Evolutionary conservation across 2,888 invertebrate genomes (phyloP), one percentile per base, ranked within the genome.

Genomic region (Mythimna ferrago): DNA sequence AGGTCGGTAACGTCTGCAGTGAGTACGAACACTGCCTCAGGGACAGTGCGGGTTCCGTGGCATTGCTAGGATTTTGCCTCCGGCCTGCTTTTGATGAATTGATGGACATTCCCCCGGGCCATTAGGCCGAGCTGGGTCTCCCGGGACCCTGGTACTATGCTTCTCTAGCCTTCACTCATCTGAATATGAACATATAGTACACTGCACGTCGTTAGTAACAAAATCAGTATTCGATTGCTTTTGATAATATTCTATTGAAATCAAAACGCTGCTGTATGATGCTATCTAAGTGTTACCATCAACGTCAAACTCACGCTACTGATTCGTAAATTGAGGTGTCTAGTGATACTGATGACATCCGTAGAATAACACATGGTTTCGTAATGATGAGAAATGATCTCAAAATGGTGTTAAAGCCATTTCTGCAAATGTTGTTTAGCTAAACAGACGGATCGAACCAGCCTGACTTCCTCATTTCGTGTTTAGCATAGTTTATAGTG

Each of bases 1-100:
- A 72, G 76, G 76, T 81, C 72, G 67, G 73, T 79, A 81, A 82
- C 74, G 78, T 77, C 73, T 57, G 66, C 65, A 71, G 60, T 71
- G 67, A 67, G 75, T 76, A 82, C 71, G 79, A 82, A 76, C 70
- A 79, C 70, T 68, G 74, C 82, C 69, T 82, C 67, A 71, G 86
- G 86, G 85, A 86, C 67, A 48, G 68, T 66, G 63, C 67, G 80
- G 81, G 77, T 71, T 80, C 81, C 69, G 67, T 80, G 67, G 82
- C 80, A 85, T 85, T 78, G 80, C 85, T 85, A 81, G 85, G 86
- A 87, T 88, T 86, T 84, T 77, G 85, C 87, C 84, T 85, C 82
- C 86, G 89, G 88, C 88, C 89, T 90, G 89, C 88, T 90, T 89
- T 89, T 90, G 91, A 91, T 91, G 88, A 91, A 92, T 92, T 90